These are phyloP conservation scores for Chiridota heheva DNA, from an alignment of 35 echinoderm and acorn worm species.

Conservation along the genomic window DNA sequence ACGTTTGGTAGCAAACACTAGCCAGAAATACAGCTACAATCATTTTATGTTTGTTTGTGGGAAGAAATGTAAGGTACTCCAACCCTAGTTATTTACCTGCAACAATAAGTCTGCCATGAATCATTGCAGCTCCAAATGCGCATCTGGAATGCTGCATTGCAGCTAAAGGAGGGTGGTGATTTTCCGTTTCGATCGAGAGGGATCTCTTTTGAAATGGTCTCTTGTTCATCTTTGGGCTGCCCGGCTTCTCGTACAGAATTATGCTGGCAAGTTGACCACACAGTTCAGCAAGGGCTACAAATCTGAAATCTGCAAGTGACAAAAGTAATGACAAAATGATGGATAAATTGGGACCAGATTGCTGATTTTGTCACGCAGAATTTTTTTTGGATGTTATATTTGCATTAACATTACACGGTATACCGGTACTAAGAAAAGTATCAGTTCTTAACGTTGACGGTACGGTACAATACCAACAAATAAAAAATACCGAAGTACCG, in stretches of 20 bases:
- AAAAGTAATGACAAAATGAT: background rate
- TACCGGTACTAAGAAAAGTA: too few species aligned
- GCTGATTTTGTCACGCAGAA: background rate
- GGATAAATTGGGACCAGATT: background rate
- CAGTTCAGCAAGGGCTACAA: conserved; percentile 67
- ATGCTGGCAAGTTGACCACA: conserved; percentile 57
- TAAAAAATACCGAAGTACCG: too few species aligned
- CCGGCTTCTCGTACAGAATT: conserved; percentile 77
- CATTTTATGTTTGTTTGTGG: too few species aligned
- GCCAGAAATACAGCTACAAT: too few species aligned
- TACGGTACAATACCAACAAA: too few species aligned
- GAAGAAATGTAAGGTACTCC: too few species aligned
- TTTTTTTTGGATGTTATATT: too few species aligned
- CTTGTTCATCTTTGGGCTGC: conserved; percentile 39
- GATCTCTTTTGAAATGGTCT: conserved; percentile 42
- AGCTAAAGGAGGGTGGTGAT: conserved; percentile 69
- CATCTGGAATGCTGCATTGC: conserved; percentile 66
- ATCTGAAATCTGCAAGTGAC: conserved; percentile 56
- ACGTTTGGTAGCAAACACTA: too few species aligned
- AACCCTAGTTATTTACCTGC: conserved; percentile 52
- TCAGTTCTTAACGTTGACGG: too few species aligned
- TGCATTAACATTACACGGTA: too few species aligned
- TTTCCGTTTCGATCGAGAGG: conserved; percentile 81
- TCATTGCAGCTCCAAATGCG: conserved; percentile 73
- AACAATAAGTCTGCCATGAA: conserved; percentile 74